Evolutionary conservation across 2,113 vertebrate species (phyloP).

Genomic region (Oxygymnocypris stewartii): DNA sequence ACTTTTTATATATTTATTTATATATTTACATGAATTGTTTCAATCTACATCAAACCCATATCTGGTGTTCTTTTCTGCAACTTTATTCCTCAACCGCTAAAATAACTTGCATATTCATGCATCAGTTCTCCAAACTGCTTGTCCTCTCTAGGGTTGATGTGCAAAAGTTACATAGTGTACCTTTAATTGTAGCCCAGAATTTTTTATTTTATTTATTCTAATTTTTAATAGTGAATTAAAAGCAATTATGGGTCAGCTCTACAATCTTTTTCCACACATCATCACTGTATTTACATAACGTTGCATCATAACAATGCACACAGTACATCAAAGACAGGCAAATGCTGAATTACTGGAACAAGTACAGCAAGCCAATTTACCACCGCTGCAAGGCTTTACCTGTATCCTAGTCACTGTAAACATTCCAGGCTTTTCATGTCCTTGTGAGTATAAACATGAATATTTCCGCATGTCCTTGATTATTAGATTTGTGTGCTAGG

Average conservation of each 20-base stretch:
- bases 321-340: neutral
- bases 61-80: no score
- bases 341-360: neutral
- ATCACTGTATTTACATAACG: neutral
- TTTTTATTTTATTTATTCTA: neutral
- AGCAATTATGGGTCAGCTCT: neutral
- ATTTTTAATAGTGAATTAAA: neutral
- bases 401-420: neutral
- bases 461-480: neutral
- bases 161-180: no score
- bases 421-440: neutral
- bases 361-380: neutral
- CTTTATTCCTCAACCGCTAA: no score
- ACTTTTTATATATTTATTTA: no score
- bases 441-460: neutral
- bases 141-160: neutral
- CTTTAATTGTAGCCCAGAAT: neutral
- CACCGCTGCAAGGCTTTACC: neutral
- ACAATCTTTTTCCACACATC: neutral
- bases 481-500: neutral
- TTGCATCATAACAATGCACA: neutral
- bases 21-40: no score
- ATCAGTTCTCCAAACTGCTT: no score
- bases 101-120: no score
- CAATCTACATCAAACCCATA: no score